Evolutionary conservation across 2,888 invertebrate genomes (phyloP), one percentile per base, ranked within the genome.

Genomic region (Drosophila barbarae): DNA sequence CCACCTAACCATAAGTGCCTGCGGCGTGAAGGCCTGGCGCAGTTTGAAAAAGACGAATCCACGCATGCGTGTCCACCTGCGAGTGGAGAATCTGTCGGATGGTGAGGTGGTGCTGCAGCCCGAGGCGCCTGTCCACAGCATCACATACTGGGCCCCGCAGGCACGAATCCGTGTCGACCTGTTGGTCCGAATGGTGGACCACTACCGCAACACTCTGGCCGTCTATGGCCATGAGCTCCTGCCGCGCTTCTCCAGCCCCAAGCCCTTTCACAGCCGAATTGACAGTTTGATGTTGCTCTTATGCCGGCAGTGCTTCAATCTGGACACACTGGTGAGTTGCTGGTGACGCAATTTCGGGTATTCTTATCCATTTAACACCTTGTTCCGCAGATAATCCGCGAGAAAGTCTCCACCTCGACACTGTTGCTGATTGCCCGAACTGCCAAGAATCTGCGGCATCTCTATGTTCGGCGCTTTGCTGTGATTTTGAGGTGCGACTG

Each of bases 331-430:
- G 89, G 94, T 94, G 90, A 89, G 89, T 81, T 13, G 0, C 9
- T 5, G n/a, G 8, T 36, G 21, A 52, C 30, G 6, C 12, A 36
- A 13, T 10, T 5, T 9, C 0, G 13, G 13, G 28, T 23, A 15
- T 6, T 46, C 9, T 15, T 18, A 2, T 1, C 1, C n/a, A 49
- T 13, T 38, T 50, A 51, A 26, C 59, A 49, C 28, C 47, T 50
- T 15, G n/a, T 5, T 1, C 15, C 23, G 0, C 82, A 94, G 94
- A 90, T 93, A 74, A 90, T 95, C 28, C 92, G 94, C 8, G 95
- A 96, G 86, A 91, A 93, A 78, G 91, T 96, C 60, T 95, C 95
- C 5, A 95, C 95, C 2, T 91, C 94, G 0, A 95, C 95, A 0
- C 91, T 95, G 15, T 88, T 96, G 41, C 90, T 95, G 13, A 90